A percentile compares a stretch with the other conserved stretches of the same genome.
phyloP scores from a whole-genome alignment of 2,797 vertebrate genomes.

The Furcifer pardalis region DNA sequence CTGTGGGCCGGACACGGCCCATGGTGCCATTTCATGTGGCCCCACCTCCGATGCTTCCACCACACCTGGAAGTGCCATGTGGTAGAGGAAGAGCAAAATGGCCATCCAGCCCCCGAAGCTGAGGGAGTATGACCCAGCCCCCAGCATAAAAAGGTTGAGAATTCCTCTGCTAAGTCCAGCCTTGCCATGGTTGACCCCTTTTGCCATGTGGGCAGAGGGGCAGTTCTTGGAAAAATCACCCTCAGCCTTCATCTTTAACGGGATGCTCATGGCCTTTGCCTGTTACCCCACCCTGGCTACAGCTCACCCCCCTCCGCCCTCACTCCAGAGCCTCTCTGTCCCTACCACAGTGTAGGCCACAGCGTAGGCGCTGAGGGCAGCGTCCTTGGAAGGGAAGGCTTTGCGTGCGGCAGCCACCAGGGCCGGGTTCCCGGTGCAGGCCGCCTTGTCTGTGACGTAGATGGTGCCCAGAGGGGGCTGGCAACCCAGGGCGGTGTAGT shows the following conservation, averaged over 20 bases:
- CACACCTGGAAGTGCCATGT: too few species aligned
- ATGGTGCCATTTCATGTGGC: too few species aligned
- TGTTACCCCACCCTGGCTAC: neutral
- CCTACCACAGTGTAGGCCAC: slow-evolving; percentile 89
- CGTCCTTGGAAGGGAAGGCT: slow-evolving; percentile 92
- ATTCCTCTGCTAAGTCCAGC: neutral
- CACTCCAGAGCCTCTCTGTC: rapidly evolving
- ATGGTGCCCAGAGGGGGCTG: slow-evolving; percentile 78
- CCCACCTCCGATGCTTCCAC: too few species aligned
- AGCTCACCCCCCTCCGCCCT: neutral
- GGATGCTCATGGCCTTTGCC: too few species aligned
- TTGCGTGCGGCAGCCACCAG: slow-evolving; percentile 85
- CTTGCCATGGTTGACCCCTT: neutral
- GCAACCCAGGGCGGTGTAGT: slow-evolving; percentile 92
- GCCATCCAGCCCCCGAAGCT: too few species aligned
- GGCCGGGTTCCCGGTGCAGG: slow-evolving; percentile 86
- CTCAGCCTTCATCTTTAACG: neutral
- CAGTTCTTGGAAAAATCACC: neutral
- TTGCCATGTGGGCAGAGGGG: neutral
- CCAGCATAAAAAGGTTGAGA: too few species aligned
- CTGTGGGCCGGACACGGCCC: too few species aligned
- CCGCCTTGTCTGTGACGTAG: slow-evolving; percentile 82
- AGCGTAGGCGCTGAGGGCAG: slow-evolving; percentile 89
- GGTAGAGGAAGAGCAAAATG: too few species aligned
- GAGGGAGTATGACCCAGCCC: too few species aligned